These are phyloP conservation scores for Callospermophilus lateralis DNA, from an alignment of 2,113 vertebrate genomes.

Conservation along the genomic window DNA sequence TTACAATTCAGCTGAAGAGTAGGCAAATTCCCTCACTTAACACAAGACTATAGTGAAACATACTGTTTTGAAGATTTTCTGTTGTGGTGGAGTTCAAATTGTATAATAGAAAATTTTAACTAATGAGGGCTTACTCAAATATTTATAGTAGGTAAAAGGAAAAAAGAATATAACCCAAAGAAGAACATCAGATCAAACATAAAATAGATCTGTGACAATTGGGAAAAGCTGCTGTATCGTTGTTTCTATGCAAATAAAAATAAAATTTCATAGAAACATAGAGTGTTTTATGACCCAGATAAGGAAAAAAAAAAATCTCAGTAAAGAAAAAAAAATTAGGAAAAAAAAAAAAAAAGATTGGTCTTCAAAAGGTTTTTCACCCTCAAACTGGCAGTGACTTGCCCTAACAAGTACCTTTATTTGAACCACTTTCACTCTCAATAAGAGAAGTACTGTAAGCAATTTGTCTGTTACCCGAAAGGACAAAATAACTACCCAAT, in stretches of 20 bases:
- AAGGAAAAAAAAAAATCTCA: background rate
- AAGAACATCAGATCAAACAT: background rate
- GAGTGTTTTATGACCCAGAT: background rate
- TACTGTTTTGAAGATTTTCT: background rate
- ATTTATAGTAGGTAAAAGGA: background rate
- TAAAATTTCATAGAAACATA: constrained; percentile 5
- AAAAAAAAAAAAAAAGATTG: background rate
- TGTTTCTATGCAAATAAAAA: background rate
- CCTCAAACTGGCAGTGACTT: background rate
- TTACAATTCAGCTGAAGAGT: background rate
- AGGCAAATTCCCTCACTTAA: background rate
- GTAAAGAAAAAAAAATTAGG: background rate
- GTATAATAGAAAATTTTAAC: background rate
- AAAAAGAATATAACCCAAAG: background rate
- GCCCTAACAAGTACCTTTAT: background rate
- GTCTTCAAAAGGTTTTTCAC: background rate
- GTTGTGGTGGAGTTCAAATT: background rate
- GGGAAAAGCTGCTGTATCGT: background rate
- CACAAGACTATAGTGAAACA: background rate
- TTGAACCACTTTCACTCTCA: background rate
- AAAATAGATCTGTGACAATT: background rate
- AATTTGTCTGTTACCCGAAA: constrained; percentile 6
- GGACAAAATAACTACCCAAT: constrained; percentile 39
- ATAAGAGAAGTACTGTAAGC: background rate
- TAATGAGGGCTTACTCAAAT: background rate